Evolutionary conservation across 2,797 vertebrate genomes (phyloP).

Genomic region (Cyprinodon diabolis): DNA sequence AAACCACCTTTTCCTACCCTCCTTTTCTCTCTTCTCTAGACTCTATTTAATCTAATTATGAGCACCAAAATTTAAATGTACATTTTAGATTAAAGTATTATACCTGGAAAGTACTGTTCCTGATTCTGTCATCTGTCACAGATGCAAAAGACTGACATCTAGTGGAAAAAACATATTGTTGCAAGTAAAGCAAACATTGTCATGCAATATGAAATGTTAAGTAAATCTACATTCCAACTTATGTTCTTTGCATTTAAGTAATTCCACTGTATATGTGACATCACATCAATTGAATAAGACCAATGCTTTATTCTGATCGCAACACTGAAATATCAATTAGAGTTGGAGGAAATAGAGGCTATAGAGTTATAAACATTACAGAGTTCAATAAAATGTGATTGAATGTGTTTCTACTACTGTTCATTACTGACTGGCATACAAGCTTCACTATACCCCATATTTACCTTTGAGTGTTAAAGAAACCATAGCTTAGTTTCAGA

Average conservation of each 20-base stretch:
- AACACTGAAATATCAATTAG: background rate
- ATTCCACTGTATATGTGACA: background rate
- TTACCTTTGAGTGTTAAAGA: background rate
- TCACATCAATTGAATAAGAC: too few species aligned
- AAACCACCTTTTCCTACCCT: constrained; percentile 33
- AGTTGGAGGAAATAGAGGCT: background rate
- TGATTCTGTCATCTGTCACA: background rate
- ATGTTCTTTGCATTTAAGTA: background rate
- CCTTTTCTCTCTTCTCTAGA: background rate
- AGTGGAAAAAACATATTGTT: constrained; percentile 42
- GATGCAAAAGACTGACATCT: constrained; percentile 55
- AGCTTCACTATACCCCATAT: background rate
- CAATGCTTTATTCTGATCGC: too few species aligned
- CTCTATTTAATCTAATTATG: constrained; percentile 19
- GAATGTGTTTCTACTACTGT: background rate
- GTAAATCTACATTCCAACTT: background rate
- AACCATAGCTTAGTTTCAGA: background rate
- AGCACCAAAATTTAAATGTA: constrained; percentile 15
- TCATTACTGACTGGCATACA: too few species aligned
- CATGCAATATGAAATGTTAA: background rate
- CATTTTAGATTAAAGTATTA: constrained; percentile 11
- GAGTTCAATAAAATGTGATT: background rate
- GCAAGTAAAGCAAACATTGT: background rate
- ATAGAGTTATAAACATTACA: background rate
- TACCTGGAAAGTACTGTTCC: background rate